These are phyloP conservation scores for Philopotamus ludificatus DNA, from an alignment of 1,140 invertebrate species.

Conservation along the genomic window DNA sequence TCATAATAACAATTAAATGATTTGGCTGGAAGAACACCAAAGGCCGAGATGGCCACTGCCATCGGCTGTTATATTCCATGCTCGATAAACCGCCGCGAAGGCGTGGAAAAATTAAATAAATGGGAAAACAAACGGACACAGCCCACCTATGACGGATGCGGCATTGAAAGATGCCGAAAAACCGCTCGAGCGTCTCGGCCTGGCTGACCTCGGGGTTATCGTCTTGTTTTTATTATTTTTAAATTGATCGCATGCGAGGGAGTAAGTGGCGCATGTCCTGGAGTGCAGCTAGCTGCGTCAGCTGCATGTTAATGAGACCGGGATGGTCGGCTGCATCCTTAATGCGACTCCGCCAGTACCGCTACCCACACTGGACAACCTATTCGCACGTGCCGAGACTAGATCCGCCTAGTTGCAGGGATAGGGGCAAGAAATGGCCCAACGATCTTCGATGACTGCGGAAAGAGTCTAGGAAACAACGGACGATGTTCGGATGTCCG, in stretches of 20 bases:
- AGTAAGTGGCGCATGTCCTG: background rate
- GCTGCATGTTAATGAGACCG: background rate
- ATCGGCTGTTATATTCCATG: background rate
- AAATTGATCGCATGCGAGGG: background rate
- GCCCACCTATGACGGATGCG: too few relatives aligned
- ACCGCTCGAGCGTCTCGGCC: background rate
- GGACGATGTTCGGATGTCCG: too few relatives aligned
- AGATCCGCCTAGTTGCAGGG: too few relatives aligned
- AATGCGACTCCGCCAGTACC: background rate
- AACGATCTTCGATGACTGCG: too few relatives aligned
- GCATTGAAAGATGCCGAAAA: background rate
- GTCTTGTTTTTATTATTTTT: background rate
- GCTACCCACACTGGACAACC: background rate
- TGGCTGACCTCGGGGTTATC: background rate
- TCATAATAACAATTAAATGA: background rate
- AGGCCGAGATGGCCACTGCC: too few relatives aligned
- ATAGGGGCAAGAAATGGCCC: too few relatives aligned
- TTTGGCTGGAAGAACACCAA: background rate
- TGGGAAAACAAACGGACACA: too few relatives aligned
- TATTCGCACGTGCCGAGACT: background rate
- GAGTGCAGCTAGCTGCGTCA: background rate
- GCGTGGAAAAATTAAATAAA: background rate
- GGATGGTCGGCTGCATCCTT: background rate
- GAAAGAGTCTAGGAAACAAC: too few relatives aligned
- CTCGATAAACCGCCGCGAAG: background rate